A percentile compares a stretch with the other conserved stretches of the same genome.
These are phyloP conservation scores for Tipula unca DNA, from an alignment of 2,888 invertebrate genomes.

Conservation along the genomic window DNA sequence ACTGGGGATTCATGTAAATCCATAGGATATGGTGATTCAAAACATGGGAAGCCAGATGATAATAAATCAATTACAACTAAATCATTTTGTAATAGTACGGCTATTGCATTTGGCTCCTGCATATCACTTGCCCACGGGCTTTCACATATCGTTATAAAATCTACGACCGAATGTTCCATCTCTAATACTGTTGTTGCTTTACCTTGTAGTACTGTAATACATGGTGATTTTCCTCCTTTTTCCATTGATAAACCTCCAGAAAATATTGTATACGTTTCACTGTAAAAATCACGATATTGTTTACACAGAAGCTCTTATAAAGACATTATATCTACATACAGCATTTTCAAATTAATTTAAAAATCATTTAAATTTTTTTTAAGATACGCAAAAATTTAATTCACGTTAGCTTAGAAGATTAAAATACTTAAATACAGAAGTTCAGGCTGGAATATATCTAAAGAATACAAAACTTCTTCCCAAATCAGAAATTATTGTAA, in stretches of 20 bases:
- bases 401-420: too few species aligned
- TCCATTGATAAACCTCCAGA: constrained; percentile 92
- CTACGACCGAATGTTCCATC: constrained; percentile 97
- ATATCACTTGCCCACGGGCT: constrained; percentile 92
- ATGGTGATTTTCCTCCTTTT: constrained; percentile 80
- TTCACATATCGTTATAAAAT: constrained; percentile 93
- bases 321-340: neutral
- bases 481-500: too few species aligned
- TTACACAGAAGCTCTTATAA: neutral
- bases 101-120: constrained; percentile 96
- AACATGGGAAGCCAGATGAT: constrained; percentile 93
- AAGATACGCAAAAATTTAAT: neutral
- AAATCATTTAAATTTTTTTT: neutral
- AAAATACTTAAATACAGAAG: too few species aligned
- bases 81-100: constrained; percentile 95
- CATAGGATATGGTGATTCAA: constrained; percentile 99
- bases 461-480: too few species aligned
- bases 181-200: constrained; percentile 95
- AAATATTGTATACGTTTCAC: constrained; percentile 93
- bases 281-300: constrained; percentile 39
- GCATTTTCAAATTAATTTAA: neutral
- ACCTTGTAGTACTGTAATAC: constrained; percentile 92
- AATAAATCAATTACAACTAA: constrained; percentile 95
- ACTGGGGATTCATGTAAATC: constrained; percentile 98
- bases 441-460: too few species aligned